These are phyloP conservation scores for Peromyscus leucopus DNA, from an alignment of 2,113 vertebrate species.

Conservation along the genomic window DNA sequence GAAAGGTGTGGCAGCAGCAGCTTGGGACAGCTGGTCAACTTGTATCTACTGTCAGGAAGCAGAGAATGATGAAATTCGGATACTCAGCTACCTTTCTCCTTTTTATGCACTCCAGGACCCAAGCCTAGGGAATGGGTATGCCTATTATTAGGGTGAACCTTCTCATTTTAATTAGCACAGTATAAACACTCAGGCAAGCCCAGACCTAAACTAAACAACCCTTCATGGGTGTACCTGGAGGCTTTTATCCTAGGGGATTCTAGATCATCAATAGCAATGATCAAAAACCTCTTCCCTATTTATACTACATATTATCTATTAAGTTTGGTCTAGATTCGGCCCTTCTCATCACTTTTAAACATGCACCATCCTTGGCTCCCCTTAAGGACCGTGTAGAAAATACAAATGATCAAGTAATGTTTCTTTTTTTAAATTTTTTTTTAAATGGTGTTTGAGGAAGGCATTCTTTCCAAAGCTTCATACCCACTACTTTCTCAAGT, in stretches of 20 bases:
- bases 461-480: neutral
- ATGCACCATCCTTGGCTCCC: neutral
- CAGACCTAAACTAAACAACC: neutral
- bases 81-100: neutral
- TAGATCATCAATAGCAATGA: neutral
- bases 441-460: neutral
- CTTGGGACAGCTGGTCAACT: neutral
- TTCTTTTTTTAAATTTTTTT: neutral
- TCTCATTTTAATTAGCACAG: neutral
- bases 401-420: neutral
- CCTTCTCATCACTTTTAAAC: constrained; percentile 34
- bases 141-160: neutral
- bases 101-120: neutral
- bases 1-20: neutral
- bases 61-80: neutral
- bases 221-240: no score
- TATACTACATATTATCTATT: neutral
- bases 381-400: neutral
- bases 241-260: neutral
- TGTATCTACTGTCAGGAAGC: neutral
- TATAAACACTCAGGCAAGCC: neutral
- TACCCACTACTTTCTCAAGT: neutral
- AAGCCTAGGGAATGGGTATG: neutral
- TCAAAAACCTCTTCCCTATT: neutral
- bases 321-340: constrained; percentile 24